Evolutionary conservation across 2,797 vertebrate genomes (phyloP), one percentile per base, ranked within the genome.

Genomic region (Poecile montanus): DNA sequence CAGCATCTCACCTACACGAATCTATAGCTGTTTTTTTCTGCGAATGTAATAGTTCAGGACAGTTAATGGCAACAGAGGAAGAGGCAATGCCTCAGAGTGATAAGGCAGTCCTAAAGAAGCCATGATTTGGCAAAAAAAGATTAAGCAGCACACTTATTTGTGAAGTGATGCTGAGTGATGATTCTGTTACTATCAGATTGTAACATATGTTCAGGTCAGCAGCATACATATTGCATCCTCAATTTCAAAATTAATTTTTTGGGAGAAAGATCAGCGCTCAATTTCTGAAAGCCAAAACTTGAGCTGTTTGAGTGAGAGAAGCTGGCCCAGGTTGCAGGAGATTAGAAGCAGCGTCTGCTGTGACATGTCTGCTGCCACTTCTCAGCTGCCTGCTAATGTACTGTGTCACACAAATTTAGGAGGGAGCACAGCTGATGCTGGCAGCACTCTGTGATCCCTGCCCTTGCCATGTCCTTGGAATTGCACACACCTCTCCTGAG

Each of bases 161-260:
- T 77, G 91, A 94, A 93, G 74, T 83, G 89, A 88, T 94, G 71
- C 91, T 79, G 89, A 91, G 92, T 50, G 83, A 94, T 58, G 93
- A 85, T 94, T 79, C 88, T 73, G 77, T 74, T 94, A 77, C 87
- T 96, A 97, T 97, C 95, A 90, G 88, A 80, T 91, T 90, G 74
- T 79, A 94, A 94, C 94, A 97, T 82, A 93, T 94, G 95, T 91
- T 97, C 91, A 84, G 95, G 91, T 93, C 89, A 91, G 94, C 83
- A 92, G 82, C 45, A 54, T 92, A 93, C 83, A 86, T 45, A 90
- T 3, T 84, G 83, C 85, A 82, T n/a, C 74, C 60, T 86, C 82
- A 36, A 88, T 73, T 94, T 84, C 82, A 93, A 92, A 89, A 89
- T 79, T 93, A 84, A 44, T 91, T 86, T 95, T 92, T 78, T 54